These are phyloP conservation scores for Thecophora atra DNA, from an alignment of 2,888 invertebrate genomes.

Conservation along the genomic window DNA sequence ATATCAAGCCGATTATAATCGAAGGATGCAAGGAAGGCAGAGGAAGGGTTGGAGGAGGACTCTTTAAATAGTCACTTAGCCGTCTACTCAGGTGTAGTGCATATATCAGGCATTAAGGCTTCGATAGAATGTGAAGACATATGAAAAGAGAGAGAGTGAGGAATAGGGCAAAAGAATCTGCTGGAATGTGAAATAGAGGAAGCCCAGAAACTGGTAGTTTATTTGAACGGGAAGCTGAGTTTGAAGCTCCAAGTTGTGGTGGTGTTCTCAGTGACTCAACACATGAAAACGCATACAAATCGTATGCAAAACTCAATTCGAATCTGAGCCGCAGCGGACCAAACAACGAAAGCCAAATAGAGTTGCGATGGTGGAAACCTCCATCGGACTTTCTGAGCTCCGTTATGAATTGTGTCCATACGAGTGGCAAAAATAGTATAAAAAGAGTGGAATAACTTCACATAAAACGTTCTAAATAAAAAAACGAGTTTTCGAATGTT, in stretches of 20 bases:
- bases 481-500: too few species aligned
- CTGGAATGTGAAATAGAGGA: too few species aligned
- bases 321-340: background rate
- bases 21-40: background rate
- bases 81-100: background rate
- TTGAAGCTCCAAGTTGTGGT: background rate
- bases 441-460: too few species aligned
- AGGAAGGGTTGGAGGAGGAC: background rate
- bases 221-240: background rate
- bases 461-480: too few species aligned
- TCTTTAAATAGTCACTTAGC: background rate
- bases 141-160: too few species aligned
- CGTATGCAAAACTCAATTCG: slow-evolving; percentile 2
- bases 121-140: too few species aligned
- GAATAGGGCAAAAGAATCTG: too few species aligned
- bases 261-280: background rate
- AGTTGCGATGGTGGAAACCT: background rate
- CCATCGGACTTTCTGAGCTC: background rate
- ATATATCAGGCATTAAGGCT: too few species aligned
- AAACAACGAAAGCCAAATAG: slow-evolving; percentile 1
- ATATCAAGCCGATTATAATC: background rate
- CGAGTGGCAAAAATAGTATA: too few species aligned
- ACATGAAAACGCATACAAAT: slow-evolving; percentile 12
- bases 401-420: too few species aligned
- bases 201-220: too few species aligned